phyloP scores from a whole-genome alignment of 2,113 vertebrate genomes.

The Eudyptes chrysolophus region DNA sequence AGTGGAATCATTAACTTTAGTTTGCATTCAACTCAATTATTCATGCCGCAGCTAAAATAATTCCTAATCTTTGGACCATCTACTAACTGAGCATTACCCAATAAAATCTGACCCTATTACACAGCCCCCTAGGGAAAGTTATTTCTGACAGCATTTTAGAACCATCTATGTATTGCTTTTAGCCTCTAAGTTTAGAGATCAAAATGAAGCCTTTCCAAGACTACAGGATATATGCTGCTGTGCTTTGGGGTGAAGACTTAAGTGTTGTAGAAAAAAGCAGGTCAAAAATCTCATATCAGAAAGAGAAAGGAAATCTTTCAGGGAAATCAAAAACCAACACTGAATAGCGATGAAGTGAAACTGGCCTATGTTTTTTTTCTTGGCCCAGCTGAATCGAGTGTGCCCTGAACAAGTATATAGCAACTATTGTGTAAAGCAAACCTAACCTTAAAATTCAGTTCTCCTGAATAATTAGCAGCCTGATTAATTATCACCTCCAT shows the following conservation, averaged over 20 bases:
- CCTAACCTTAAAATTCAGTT: background rate
- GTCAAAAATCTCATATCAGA: background rate
- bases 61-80: background rate
- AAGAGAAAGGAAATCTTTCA: background rate
- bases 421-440: background rate
- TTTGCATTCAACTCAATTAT: conserved; percentile 16
- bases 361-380: background rate
- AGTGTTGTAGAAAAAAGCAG: background rate
- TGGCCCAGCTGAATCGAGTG: background rate
- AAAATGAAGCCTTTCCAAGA: background rate
- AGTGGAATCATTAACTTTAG: background rate
- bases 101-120: conserved; percentile 40
- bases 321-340: background rate
- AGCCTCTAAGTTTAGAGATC: background rate
- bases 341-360: background rate
- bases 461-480: conserved; percentile 46
- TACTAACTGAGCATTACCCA: background rate
- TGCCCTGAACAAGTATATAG: background rate
- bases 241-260: background rate
- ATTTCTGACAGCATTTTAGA: conserved; percentile 11
- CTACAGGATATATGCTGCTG: background rate
- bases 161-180: background rate
- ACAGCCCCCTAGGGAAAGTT: background rate
- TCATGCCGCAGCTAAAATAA: background rate
- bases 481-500: conserved; percentile 12